phyloP scores from a whole-genome alignment of 2,797 vertebrate genomes.

The Lophotriccus pileatus region DNA sequence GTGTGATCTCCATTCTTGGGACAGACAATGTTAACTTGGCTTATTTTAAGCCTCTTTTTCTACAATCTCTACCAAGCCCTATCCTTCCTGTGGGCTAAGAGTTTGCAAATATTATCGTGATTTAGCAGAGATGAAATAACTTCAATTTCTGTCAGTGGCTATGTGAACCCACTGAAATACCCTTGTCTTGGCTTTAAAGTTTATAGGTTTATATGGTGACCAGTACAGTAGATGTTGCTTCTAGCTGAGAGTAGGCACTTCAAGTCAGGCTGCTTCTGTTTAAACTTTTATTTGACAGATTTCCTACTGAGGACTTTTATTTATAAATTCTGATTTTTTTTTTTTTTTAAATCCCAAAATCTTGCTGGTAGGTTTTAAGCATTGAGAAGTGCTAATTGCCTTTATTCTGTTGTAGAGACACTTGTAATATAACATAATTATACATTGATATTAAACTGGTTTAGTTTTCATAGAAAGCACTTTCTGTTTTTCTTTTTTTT shows the following conservation, averaged over 20 bases:
- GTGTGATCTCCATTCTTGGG: not conserved
- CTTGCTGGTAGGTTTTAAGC: not conserved
- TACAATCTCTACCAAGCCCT: not conserved
- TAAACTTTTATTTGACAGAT: not conserved
- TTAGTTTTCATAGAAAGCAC: not conserved
- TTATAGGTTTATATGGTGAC: not conserved
- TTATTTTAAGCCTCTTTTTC: not conserved
- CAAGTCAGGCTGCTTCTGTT: not conserved
- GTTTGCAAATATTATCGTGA: not conserved
- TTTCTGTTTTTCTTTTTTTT: not conserved
- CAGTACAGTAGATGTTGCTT: not conserved
- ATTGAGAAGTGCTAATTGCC: not conserved
- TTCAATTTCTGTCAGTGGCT: not conserved
- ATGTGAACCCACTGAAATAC: not conserved
- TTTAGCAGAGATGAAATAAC: not conserved
- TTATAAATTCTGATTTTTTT: not conserved
- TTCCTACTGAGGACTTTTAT: not conserved
- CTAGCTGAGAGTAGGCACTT: not conserved
- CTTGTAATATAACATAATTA: not conserved
- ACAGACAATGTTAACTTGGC: not conserved
- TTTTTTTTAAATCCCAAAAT: not conserved
- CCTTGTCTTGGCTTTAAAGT: not conserved
- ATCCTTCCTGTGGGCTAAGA: not conserved
- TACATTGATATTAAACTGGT: not conserved
- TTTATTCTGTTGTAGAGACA: not conserved